Evolutionary conservation across 2,113 vertebrate genomes (phyloP).

Genomic region (Archilochus colubris): DNA sequence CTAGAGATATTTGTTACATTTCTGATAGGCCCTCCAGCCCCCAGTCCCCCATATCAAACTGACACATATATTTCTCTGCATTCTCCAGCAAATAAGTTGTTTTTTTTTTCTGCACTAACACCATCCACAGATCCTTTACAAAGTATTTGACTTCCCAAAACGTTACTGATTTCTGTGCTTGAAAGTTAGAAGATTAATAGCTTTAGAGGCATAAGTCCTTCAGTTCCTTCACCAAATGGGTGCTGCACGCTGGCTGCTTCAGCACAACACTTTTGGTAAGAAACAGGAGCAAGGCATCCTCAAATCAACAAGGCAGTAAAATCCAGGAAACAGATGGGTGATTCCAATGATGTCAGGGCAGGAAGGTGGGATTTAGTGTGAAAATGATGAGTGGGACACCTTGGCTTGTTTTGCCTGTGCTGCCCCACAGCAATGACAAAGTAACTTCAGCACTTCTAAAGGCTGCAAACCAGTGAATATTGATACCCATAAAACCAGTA

Average conservation of each 20-base stretch:
- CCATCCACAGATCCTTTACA: conserved; percentile 10
- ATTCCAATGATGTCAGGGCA: conserved; percentile 12
- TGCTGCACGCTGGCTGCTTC: not conserved
- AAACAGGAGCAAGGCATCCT: not conserved
- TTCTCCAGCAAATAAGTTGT: not conserved
- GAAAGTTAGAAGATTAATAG: conserved; percentile 31
- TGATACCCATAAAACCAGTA: not conserved
- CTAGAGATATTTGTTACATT: not conserved
- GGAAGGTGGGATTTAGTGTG: conserved; percentile 39
- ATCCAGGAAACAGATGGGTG: conserved; percentile 49
- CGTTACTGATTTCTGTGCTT: conserved; percentile 25
- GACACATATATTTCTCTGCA: not conserved
- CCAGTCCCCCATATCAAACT: not conserved
- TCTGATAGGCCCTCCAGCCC: not conserved
- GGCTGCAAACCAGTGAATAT: not conserved
- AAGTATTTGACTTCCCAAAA: conserved; percentile 55
- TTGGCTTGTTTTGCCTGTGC: not conserved
- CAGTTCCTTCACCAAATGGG: not conserved
- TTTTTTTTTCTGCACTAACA: not conserved
- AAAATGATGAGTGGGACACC: not conserved
- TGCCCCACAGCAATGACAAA: not conserved
- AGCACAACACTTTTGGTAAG: conserved; percentile 7
- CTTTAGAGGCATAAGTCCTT: conserved; percentile 23
- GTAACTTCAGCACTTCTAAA: not conserved
- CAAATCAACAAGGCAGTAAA: conserved; percentile 54